Conservation (phyloP, 2,888 invertebrate genomes). For the Ramazzottius varieornatus region DNA sequence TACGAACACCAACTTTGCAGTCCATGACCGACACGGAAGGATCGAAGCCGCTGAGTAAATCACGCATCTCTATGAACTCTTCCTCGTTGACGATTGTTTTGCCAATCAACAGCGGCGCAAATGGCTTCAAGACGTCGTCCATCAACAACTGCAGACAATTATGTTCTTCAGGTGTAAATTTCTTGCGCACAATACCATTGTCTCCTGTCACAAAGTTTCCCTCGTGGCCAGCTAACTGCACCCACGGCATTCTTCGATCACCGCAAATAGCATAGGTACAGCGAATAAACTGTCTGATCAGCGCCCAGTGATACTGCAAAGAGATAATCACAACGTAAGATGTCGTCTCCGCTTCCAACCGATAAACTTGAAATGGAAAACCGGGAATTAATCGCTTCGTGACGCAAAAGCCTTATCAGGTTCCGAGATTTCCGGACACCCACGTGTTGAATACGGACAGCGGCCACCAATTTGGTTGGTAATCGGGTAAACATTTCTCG, state of each 20-base stretch:
- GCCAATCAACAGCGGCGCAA: constrained; percentile 79
- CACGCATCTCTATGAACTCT: constrained; percentile 62
- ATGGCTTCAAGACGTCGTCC: constrained; percentile 61
- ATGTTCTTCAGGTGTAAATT: constrained; percentile 64
- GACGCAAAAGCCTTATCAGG: too few relatives aligned
- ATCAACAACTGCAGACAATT: constrained; percentile 59
- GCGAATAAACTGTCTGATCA: background rate
- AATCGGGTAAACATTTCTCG: too few relatives aligned
- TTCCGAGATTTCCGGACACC: too few relatives aligned
- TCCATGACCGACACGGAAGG: constrained; percentile 76
- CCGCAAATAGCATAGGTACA: background rate
- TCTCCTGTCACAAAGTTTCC: constrained; percentile 44
- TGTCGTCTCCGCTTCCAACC: too few relatives aligned
- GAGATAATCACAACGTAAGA: too few relatives aligned
- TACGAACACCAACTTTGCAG: constrained; percentile 77
- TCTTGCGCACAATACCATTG: constrained; percentile 76
- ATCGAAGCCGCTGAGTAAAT: constrained; percentile 62
- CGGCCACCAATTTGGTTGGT: too few relatives aligned
- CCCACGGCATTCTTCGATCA: constrained; percentile 39
- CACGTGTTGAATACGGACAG: too few relatives aligned
- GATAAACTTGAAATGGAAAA: too few relatives aligned
- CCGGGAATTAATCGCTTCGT: too few relatives aligned
- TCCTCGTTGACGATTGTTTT: constrained; percentile 5
- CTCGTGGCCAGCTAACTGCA: constrained; percentile 79
- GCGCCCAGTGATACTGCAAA: background rate